Conservation (phyloP, 2,113 vertebrate species). For the Calyptommatus sinebrachiatus region DNA sequence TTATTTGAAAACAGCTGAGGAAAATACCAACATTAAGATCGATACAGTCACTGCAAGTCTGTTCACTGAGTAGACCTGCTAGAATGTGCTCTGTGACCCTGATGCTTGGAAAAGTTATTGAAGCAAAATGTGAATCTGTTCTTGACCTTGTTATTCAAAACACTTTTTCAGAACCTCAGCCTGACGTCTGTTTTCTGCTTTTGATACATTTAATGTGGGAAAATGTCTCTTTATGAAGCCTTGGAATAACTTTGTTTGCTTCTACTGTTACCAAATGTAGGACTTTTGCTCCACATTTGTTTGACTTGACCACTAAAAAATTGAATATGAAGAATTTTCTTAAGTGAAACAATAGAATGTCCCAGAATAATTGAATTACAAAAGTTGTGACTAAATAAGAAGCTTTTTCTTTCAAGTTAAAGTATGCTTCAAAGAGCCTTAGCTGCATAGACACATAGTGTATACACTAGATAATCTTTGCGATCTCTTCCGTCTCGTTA, state of each 20-base stretch:
- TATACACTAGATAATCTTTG: not conserved
- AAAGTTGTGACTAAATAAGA: not conserved
- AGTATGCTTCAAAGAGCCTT: not conserved
- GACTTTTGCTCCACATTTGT: not conserved
- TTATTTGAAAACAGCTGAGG: not conserved
- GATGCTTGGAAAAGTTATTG: not conserved
- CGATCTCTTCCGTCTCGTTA: too few species aligned
- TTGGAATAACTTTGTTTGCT: not conserved
- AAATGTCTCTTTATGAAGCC: not conserved
- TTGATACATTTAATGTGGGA: not conserved
- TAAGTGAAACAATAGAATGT: too few species aligned
- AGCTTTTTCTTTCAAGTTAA: not conserved
- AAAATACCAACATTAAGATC: not conserved
- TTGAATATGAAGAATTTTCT: not conserved
- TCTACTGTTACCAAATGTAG: not conserved
- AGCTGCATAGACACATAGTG: not conserved
- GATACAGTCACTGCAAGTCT: not conserved
- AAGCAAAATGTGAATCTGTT: not conserved
- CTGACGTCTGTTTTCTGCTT: not conserved
- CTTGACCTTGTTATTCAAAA: not conserved
- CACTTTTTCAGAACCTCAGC: not conserved
- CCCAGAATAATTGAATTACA: not conserved
- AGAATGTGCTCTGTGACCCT: not conserved
- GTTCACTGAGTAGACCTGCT: not conserved
- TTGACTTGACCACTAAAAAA: not conserved